Base-by-base conservation (phyloP, 2,888 invertebrate species). In the Elegia similella region DNA sequence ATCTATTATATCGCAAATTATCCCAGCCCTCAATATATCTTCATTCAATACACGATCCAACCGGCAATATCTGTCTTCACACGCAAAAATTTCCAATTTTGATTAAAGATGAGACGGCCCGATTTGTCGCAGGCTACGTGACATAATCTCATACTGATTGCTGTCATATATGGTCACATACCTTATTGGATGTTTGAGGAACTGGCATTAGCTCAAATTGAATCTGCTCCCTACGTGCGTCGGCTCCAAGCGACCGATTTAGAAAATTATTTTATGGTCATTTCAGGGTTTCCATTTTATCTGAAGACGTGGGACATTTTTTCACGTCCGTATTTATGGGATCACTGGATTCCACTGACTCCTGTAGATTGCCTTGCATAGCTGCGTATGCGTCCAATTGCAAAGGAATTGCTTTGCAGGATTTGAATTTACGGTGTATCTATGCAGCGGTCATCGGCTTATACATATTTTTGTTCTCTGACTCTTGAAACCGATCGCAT, bases 151-250 rank as follows among this genome's bases (percentile, higher is more conserved):
- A 57, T 60, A 60, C 60, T 61, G 61, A 64, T 64, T 64, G 62
- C 47, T 61, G 61, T 61, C 62, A 60, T 64, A 64, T 62, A 48
- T 48, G 47, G 55, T 15, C 53, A 43, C 32, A 54, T 50, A 55
- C 46, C 44, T 47, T 48, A 56, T 48, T 15, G 42, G 48, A 64
- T 64, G 62, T 62, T 61, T 62, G 60, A 62, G 59, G 62, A 59
- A 62, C 57, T 61, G 59, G 60, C 59, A 64, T 64, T 64, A 62
- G 61, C 54, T 62, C 58, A 62, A 62, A 64, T 64, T 62, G 64
- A 64, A 61, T 64, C 61, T 53, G 59, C 58, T 64, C 55, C 60
- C 61, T 61, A 62, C 64, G 64, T 64, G 64, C 62, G 55, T 60
- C 57, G 60, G 58, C 55, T 59, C 57, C 55, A 55, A 60, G 57